A percentile compares a stretch with the other conserved stretches of the same genome.
Evolutionary conservation across 2,113 vertebrate species (phyloP).

Genomic region (Smithornis capensis): DNA sequence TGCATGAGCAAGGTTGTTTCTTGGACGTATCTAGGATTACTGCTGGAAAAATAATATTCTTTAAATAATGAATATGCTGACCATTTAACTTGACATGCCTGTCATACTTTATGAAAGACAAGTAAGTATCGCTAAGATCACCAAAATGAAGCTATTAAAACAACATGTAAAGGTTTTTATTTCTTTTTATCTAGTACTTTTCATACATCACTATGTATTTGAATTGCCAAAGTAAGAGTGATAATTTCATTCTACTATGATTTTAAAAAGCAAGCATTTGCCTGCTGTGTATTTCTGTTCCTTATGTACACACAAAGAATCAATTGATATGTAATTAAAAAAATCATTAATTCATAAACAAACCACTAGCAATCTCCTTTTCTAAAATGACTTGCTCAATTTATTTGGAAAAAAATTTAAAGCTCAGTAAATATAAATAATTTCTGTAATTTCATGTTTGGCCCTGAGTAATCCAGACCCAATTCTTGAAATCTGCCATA

Average conservation of each 20-base stretch:
- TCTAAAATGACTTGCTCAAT: neutral
- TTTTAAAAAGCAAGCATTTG: neutral
- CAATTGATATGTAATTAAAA: neutral
- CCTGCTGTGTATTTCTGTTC: neutral
- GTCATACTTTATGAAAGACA: conserved; percentile 43
- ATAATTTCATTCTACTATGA: neutral
- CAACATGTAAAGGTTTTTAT: conserved; percentile 42
- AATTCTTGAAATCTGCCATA: neutral
- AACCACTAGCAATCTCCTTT: neutral
- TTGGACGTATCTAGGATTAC: neutral
- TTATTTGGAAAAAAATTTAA: neutral
- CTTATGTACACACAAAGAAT: neutral
- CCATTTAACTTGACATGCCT: conserved; percentile 35
- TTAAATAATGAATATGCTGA: conserved; percentile 45
- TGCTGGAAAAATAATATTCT: conserved; percentile 23
- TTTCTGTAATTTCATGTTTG: neutral
- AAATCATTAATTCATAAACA: neutral
- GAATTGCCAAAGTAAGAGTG: conserved; percentile 45
- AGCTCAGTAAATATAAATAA: neutral
- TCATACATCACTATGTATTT: conserved; percentile 17
- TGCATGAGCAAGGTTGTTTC: neutral
- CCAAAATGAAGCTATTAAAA: conserved; percentile 60
- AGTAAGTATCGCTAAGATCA: conserved; percentile 43
- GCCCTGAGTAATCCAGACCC: neutral
- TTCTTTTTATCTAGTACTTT: conserved; percentile 52